Percentiles rank a stretch among this genome's conserved stretches.
Evolutionary conservation across 1,140 invertebrate genomes (phyloP).

Genomic region (Leptopilina clavipes): DNA sequence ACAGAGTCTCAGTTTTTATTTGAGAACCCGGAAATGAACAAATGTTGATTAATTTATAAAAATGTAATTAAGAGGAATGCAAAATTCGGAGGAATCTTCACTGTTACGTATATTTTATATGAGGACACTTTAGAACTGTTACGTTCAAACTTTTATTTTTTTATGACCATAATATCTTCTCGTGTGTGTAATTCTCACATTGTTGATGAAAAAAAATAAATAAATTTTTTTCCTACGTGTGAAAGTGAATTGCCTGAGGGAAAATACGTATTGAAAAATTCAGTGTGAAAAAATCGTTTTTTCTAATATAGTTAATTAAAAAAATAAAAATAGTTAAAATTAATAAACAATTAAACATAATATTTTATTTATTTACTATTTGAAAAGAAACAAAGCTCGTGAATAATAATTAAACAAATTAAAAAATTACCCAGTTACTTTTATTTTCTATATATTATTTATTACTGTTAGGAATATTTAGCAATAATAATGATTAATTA

Average conservation of each 20-base stretch:
- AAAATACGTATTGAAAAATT: background rate
- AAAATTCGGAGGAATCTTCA: background rate
- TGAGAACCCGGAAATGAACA: slow-evolving; percentile 17
- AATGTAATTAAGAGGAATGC: slow-evolving; percentile 23
- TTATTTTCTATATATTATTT: no score
- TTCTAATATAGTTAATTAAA: no score
- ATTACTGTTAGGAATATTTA: no score
- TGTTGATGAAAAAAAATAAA: background rate
- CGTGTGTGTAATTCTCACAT: background rate
- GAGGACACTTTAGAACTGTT: background rate
- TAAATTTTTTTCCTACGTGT: background rate
- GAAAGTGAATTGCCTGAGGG: background rate
- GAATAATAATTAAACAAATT: no score
- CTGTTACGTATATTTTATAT: background rate
- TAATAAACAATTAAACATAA: no score
- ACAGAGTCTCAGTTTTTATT: background rate
- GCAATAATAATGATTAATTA: no score
- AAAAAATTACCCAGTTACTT: no score
- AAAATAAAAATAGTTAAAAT: no score
- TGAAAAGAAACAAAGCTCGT: no score
- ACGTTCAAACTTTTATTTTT: background rate
- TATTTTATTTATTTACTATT: no score
- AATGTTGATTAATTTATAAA: slow-evolving; percentile 7
- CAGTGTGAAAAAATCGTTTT: background rate
- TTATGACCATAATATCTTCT: background rate